These are phyloP conservation scores for Pharmacophagus antenor DNA, from an alignment of 2,888 invertebrate genomes.

Conservation along the genomic window DNA sequence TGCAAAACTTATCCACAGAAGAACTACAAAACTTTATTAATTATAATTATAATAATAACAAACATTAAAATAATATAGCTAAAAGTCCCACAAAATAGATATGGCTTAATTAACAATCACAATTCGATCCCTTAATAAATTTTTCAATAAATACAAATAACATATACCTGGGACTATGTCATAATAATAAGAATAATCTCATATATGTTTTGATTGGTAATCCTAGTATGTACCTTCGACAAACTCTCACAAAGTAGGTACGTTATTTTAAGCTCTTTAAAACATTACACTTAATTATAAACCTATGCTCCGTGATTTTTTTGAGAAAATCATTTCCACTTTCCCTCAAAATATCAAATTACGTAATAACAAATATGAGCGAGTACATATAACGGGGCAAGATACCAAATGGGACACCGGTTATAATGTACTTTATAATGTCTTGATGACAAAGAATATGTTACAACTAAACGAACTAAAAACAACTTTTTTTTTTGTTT, in stretches of 20 bases:
- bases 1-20: constrained; percentile 10
- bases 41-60: constrained; percentile 9
- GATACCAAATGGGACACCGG: constrained; percentile 11
- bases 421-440: neutral
- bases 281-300: neutral
- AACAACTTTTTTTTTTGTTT: no score
- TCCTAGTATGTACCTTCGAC: constrained; percentile 7
- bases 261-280: constrained; percentile 12
- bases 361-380: constrained; percentile 9
- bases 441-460: neutral
- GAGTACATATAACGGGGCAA: constrained; percentile 15
- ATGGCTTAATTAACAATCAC: constrained; percentile 30
- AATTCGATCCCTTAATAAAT: constrained; percentile 25
- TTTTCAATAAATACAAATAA: constrained; percentile 29
- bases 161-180: constrained; percentile 14
- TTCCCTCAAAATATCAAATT: constrained; percentile 4
- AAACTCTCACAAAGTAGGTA: constrained; percentile 6
- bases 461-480: neutral
- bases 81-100: constrained; percentile 20
- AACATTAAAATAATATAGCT: constrained; percentile 13
- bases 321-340: neutral
- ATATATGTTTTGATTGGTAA: constrained; percentile 12
- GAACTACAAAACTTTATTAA: neutral
- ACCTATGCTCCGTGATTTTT: neutral
- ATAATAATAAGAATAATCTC: constrained; percentile 30